A percentile compares a stretch with the other conserved stretches of the same genome.
Evolutionary conservation across 2,888 invertebrate genomes (phyloP).

Genomic region (Schrankia costaestrigalis): DNA sequence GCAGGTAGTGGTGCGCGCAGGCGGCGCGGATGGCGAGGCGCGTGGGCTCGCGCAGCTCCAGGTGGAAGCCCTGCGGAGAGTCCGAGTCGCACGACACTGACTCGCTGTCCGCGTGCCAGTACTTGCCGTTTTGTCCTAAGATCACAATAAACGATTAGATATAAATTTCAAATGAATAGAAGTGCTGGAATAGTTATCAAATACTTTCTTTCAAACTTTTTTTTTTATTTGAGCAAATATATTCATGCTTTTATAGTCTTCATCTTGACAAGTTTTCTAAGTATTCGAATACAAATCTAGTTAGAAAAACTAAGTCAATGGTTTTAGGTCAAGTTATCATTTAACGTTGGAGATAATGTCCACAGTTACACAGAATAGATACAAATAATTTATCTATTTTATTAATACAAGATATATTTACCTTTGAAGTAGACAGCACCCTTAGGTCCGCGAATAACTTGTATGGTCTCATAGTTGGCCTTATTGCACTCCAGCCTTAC

Average conservation of each 20-base stretch:
- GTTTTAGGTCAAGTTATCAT: too few relatives aligned
- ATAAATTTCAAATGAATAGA: neutral
- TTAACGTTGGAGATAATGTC: too few relatives aligned
- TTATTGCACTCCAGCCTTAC: constrained; percentile 96
- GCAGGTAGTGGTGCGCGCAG: constrained; percentile 87
- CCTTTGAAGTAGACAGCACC: constrained; percentile 96
- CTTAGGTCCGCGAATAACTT: constrained; percentile 93
- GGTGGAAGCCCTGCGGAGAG: constrained; percentile 90
- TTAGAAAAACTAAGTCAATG: too few relatives aligned
- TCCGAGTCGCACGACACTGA: constrained; percentile 93
- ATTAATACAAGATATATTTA: too few relatives aligned
- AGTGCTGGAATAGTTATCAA: neutral
- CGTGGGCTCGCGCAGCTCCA: constrained; percentile 96
- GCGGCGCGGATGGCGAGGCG: constrained; percentile 93
- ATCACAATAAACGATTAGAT: neutral
- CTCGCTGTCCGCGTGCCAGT: constrained; percentile 95
- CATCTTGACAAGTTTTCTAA: too few relatives aligned
- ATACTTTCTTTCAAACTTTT: too few relatives aligned
- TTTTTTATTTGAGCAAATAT: too few relatives aligned
- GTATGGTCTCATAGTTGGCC: constrained; percentile 95
- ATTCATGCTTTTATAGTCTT: too few relatives aligned
- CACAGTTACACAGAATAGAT: too few relatives aligned
- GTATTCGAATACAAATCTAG: neutral
- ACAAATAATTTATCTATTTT: too few relatives aligned
- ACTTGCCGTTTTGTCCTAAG: constrained; percentile 93